A percentile compares a stretch with the other conserved stretches of the same genome.
phyloP scores from a whole-genome alignment of 2,797 vertebrate genomes.

The Arvicola amphibius region DNA sequence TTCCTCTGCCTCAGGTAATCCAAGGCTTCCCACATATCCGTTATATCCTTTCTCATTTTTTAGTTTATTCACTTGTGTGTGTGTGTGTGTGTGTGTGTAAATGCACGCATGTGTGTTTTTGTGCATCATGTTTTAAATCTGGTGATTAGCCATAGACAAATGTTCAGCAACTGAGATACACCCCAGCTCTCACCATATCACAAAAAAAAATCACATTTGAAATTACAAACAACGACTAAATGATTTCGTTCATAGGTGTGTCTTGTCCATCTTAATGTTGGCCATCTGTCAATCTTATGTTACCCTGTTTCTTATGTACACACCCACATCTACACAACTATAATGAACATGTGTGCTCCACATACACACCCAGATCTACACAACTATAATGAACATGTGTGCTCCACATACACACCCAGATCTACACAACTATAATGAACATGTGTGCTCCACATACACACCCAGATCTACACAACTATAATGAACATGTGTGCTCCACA shows the following conservation, averaged over 20 bases:
- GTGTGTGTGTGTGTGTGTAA: background rate
- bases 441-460: too few relatives aligned
- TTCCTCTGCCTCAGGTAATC: background rate
- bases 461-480: background rate
- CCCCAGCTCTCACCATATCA: background rate
- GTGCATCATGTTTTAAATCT: background rate
- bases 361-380: background rate
- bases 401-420: fast-evolving
- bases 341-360: background rate
- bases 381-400: background rate
- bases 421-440: background rate
- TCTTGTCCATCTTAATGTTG: background rate
- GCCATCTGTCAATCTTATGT: background rate
- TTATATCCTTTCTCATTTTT: background rate
- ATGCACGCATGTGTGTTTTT: too few relatives aligned
- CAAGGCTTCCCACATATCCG: background rate
- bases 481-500: background rate
- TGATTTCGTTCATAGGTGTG: background rate
- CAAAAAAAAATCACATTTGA: background rate
- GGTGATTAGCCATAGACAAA: background rate
- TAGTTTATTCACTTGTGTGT: background rate
- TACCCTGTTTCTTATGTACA: background rate
- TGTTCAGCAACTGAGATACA: background rate
- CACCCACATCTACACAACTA: background rate
- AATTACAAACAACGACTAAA: background rate